Percentiles rank a stretch among this genome's conserved stretches.
Evolutionary conservation across 2,888 invertebrate species (phyloP).

Genomic region (Drosophila phalerata): DNA sequence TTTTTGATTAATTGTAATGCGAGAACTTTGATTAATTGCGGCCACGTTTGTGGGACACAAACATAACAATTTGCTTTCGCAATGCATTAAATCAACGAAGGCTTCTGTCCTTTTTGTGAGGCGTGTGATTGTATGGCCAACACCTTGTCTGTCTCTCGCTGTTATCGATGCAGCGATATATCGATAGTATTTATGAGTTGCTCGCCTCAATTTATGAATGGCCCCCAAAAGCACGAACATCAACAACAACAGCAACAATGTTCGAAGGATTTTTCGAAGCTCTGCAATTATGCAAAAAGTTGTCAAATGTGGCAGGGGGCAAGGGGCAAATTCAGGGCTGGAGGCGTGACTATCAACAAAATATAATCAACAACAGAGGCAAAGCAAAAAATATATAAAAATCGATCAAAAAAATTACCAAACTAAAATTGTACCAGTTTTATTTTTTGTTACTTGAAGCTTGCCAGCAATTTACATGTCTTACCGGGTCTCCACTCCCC

Average conservation of each 20-base stretch:
- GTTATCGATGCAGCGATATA: slow-evolving; percentile 37
- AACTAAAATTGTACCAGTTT: slow-evolving; percentile 73
- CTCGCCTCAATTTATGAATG: slow-evolving; percentile 71
- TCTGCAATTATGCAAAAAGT: slow-evolving; percentile 76
- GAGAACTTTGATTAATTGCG: slow-evolving; percentile 78
- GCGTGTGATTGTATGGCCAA: slow-evolving; percentile 73
- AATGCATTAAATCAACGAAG: slow-evolving; percentile 74
- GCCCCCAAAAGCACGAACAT: slow-evolving; percentile 27
- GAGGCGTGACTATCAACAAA: slow-evolving; percentile 73
- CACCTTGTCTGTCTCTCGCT: slow-evolving; percentile 52
- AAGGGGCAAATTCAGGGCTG: not conserved
- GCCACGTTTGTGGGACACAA: slow-evolving; percentile 55
- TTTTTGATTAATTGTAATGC: slow-evolving; percentile 80
- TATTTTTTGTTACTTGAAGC: slow-evolving; percentile 53
- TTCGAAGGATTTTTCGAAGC: slow-evolving; percentile 5
- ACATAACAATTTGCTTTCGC: slow-evolving; percentile 80
- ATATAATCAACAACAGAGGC: slow-evolving; percentile 63
- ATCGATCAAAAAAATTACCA: slow-evolving; percentile 38
- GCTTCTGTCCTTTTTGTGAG: not conserved
- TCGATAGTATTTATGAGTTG: slow-evolving; percentile 68
- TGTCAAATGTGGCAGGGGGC: slow-evolving; percentile 63
- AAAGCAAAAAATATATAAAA: slow-evolving; percentile 26
- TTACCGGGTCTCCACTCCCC: slow-evolving; percentile 52
- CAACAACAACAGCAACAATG: not conserved
- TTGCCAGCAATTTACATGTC: slow-evolving; percentile 82